Percentiles rank a stretch among this genome's conserved stretches.
Conservation (phyloP, 2,113 vertebrate species). For the Misgurnus mizolepis region DNA sequence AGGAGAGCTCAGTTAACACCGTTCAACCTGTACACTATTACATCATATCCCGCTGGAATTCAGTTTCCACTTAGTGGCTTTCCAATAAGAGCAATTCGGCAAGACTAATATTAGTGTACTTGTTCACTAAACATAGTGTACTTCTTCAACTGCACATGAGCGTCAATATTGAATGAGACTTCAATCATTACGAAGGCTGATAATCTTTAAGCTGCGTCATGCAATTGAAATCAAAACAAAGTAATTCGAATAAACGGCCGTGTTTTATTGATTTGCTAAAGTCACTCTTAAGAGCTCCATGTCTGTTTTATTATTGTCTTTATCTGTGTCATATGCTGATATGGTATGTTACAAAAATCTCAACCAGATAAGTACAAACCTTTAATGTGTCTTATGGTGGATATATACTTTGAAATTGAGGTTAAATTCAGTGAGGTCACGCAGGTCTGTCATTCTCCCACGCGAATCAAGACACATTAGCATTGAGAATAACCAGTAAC, state of each 20-base stretch:
- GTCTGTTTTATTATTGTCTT: neutral
- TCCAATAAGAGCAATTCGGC: conserved; percentile 1
- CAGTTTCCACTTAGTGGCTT: conserved; percentile 48
- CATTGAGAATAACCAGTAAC: conserved; percentile 48
- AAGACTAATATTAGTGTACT: conserved; percentile 4
- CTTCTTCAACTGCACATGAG: conserved; percentile 45
- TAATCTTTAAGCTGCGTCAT: neutral
- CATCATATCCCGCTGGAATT: conserved; percentile 58
- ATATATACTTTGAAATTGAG: neutral
- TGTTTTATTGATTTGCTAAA: neutral
- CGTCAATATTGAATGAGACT: conserved; percentile 40
- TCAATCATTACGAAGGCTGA: conserved; percentile 1
- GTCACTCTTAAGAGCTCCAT: neutral
- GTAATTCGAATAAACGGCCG: neutral
- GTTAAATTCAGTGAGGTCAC: neutral
- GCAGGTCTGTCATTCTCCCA: neutral
- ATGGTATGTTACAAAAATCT: neutral
- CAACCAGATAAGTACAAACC: neutral
- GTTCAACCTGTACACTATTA: conserved; percentile 49
- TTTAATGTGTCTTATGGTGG: neutral
- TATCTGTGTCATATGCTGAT: neutral
- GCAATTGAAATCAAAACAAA: conserved; percentile 11
- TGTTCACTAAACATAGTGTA: no score
- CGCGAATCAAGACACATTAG: neutral
- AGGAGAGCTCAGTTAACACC: conserved; percentile 40